phyloP scores from a whole-genome alignment of 2,797 vertebrate genomes.

The Aselliscus stoliczkanus region DNA sequence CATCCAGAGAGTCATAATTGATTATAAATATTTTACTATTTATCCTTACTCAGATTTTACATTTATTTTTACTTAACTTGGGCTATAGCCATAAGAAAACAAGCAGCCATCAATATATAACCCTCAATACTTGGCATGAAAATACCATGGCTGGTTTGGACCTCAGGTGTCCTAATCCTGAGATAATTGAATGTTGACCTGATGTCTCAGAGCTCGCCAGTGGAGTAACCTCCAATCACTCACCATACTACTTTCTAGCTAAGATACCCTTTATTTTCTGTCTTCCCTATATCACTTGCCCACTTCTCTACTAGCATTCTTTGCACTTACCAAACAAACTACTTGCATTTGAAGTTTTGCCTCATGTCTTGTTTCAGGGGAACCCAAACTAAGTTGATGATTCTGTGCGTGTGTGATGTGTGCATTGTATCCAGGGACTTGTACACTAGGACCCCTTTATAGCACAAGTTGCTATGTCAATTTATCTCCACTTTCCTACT shows the following conservation, averaged over 20 bases:
- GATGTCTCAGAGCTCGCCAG: neutral
- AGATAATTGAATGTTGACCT: neutral
- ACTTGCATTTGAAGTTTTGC: neutral
- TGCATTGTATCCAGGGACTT: neutral
- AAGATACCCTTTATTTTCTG: neutral
- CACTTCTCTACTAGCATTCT: neutral
- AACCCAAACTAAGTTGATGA: neutral
- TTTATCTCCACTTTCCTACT: neutral
- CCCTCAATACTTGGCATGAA: neutral
- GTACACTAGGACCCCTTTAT: neutral
- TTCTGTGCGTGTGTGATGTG: neutral
- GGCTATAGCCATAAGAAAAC: neutral
- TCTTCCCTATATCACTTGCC: neutral
- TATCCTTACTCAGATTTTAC: neutral
- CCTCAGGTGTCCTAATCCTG: neutral
- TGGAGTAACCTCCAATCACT: neutral
- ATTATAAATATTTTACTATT: neutral
- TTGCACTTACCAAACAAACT: neutral
- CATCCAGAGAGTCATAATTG: neutral
- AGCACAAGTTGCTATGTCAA: neutral
- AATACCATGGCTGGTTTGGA: neutral
- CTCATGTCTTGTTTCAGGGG: neutral
- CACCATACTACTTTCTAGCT: neutral
- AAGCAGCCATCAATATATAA: neutral
- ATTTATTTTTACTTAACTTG: neutral